These are phyloP conservation scores for Neomorphus geoffroyi DNA, from an alignment of 2,797 vertebrate genomes.

Conservation along the genomic window DNA sequence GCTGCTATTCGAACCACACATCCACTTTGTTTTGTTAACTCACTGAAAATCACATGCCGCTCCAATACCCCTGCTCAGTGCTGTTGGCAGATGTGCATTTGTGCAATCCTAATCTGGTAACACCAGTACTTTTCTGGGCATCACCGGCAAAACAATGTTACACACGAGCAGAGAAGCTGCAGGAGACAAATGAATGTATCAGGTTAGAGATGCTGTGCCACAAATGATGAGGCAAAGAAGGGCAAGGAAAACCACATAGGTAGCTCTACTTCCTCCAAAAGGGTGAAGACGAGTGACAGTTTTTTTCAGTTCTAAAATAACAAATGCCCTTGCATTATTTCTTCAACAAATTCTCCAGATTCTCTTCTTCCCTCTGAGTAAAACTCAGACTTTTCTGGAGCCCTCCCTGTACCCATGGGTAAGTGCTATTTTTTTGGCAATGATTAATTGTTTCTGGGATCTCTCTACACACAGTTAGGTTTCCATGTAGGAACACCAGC, in stretches of 20 bases:
- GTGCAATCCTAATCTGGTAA: neutral
- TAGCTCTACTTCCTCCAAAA: neutral
- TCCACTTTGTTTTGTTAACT: neutral
- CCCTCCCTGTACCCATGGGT: neutral
- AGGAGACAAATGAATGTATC: neutral
- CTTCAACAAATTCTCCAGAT: neutral
- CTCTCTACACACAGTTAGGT: neutral
- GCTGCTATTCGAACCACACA: neutral
- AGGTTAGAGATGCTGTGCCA: accelerated
- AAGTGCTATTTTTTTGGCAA: neutral
- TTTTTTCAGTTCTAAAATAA: neutral
- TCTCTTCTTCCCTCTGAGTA: neutral
- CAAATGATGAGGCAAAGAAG: neutral
- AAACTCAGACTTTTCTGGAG: neutral
- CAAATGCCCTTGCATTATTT: neutral
- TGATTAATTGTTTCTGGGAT: neutral
- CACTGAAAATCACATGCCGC: accelerated
- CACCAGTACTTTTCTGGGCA: neutral
- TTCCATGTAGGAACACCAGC: neutral
- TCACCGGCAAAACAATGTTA: neutral
- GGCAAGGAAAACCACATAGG: neutral
- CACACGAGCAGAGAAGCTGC: neutral
- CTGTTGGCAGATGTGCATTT: neutral
- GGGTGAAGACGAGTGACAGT: neutral
- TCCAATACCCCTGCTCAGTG: neutral